phyloP scores from a whole-genome alignment of 2,888 invertebrate genomes.

The Polydrusus pterygomalis region DNA sequence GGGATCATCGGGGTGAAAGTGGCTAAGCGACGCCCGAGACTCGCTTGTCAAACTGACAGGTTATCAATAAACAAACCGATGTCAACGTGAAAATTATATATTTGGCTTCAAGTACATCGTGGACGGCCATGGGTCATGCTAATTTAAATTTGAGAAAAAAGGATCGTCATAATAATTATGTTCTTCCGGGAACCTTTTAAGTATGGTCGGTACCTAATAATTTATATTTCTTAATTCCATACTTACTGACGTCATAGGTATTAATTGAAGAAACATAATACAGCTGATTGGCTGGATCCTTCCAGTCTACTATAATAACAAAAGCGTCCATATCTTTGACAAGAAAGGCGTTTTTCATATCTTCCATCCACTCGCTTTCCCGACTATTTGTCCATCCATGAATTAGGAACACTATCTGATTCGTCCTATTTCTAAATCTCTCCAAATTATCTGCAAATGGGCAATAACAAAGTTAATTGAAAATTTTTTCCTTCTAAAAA shows the following conservation, averaged over 20 bases:
- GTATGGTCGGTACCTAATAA: too few species aligned
- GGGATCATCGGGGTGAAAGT: too few species aligned
- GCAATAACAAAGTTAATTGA: constrained; percentile 23
- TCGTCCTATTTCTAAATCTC: constrained; percentile 52
- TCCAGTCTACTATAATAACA: constrained; percentile 65
- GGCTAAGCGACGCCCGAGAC: too few species aligned
- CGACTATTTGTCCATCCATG: constrained; percentile 64
- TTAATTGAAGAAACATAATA: constrained; percentile 63
- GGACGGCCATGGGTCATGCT: too few species aligned
- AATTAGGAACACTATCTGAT: constrained; percentile 61
- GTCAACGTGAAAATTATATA: too few species aligned
- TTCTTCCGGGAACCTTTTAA: too few species aligned
- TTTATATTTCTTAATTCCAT: constrained; percentile 13
- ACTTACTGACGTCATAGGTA: constrained; percentile 64
- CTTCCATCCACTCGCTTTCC: constrained; percentile 60
- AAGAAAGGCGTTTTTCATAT: constrained; percentile 63
- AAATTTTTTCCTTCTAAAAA: background rate
- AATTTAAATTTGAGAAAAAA: too few species aligned
- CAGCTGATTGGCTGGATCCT: constrained; percentile 61
- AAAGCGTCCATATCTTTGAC: constrained; percentile 54
- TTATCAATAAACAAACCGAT: too few species aligned
- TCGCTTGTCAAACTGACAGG: too few species aligned
- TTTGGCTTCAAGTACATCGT: too few species aligned
- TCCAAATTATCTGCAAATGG: constrained; percentile 55
- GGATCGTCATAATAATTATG: too few species aligned